phyloP scores from a whole-genome alignment of 2,797 vertebrate species.

The Hirundo rustica region DNA sequence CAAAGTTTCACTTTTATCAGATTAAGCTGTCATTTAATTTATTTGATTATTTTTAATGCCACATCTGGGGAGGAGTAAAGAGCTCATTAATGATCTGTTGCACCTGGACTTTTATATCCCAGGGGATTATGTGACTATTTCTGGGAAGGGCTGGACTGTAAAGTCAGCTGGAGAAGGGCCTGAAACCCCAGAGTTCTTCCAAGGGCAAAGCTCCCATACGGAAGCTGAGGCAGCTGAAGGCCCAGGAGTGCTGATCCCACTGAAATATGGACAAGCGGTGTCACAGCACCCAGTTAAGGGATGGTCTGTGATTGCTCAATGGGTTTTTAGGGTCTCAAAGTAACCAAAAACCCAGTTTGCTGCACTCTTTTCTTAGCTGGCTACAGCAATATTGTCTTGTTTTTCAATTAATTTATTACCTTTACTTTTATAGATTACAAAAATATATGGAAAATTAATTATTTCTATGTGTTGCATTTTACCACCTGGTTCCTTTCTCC shows the following conservation, averaged over 20 bases:
- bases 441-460: neutral
- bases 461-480: neutral
- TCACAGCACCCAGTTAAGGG: neutral
- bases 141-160: neutral
- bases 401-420: neutral
- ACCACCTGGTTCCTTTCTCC: neutral
- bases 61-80: neutral
- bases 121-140: neutral
- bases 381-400: neutral
- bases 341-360: neutral
- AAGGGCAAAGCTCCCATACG: neutral
- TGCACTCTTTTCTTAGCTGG: neutral
- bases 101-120: neutral
- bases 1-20: neutral
- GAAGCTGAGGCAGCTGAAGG: neutral
- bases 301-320: neutral
- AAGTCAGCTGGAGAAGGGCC: neutral
- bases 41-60: neutral
- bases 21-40: neutral
- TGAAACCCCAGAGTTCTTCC: neutral
- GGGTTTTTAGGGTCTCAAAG: neutral
- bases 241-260: neutral
- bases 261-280: neutral
- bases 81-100: neutral
- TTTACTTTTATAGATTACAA: neutral